A percentile compares a stretch with the other conserved stretches of the same genome.
Conservation (phyloP, 2,113 vertebrate genomes). For the Craseonycteris thonglongyai region DNA sequence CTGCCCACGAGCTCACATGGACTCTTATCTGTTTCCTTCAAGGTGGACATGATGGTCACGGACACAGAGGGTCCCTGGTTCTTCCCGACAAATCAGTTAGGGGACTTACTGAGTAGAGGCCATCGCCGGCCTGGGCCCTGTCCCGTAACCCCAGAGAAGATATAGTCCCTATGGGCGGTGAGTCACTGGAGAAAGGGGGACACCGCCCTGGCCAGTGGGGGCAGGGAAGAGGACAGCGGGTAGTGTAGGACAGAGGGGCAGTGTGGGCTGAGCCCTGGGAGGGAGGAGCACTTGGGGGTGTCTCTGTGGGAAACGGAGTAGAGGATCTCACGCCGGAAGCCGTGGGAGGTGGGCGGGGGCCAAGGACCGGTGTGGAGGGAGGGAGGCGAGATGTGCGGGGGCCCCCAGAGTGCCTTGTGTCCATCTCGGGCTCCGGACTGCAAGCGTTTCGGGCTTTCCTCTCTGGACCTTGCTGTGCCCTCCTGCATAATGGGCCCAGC, state of each 20-base stretch:
- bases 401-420: too few relatives aligned
- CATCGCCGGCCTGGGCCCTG: background rate
- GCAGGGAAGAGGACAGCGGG: background rate
- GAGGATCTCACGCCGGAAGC: background rate
- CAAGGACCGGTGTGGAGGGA: background rate
- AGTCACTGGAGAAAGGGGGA: background rate
- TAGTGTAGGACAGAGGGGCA: background rate
- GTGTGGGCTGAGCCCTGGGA: background rate
- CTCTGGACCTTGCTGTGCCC: background rate
- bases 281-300: background rate
- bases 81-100: background rate
- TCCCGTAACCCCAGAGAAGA: background rate
- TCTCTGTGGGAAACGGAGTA: background rate
- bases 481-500: background rate
- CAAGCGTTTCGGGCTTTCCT: background rate
- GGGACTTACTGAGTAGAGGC: background rate
- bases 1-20: too few relatives aligned
- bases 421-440: background rate
- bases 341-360: too few relatives aligned
- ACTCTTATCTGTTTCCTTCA: background rate
- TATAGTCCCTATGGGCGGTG: background rate
- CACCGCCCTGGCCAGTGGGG: background rate
- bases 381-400: background rate
- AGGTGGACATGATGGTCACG: background rate
- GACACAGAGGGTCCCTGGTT: background rate